These are phyloP conservation scores for Drosophila burlai DNA, from an alignment of 1,140 invertebrate species.

Conservation along the genomic window DNA sequence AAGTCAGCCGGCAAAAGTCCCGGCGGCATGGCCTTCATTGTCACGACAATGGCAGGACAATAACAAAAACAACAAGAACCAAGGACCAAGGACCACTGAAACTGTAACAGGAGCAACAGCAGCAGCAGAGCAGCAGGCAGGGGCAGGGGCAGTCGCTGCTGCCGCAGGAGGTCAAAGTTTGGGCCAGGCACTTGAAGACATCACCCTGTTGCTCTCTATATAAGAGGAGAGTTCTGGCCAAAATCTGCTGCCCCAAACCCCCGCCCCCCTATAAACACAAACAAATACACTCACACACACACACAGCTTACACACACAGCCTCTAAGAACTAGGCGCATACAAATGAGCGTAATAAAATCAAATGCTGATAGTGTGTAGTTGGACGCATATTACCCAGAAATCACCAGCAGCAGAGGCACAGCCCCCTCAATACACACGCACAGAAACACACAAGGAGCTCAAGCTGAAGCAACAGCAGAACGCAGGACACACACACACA, in stretches of 20 bases:
- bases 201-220: slow-evolving; percentile 26
- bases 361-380: slow-evolving; percentile 80
- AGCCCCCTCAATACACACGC: slow-evolving; percentile 9
- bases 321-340: slow-evolving; percentile 50
- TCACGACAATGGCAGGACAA: slow-evolving; percentile 28
- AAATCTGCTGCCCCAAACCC: background rate
- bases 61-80: slow-evolving; percentile 7
- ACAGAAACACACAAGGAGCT: background rate
- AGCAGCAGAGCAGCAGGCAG: background rate
- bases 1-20: slow-evolving; percentile 67
- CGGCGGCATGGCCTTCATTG: slow-evolving; percentile 72
- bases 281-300: background rate
- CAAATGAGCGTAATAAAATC: slow-evolving; percentile 82
- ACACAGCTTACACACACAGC: background rate
- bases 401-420: slow-evolving; percentile 17
- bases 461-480: slow-evolving; percentile 10
- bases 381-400: slow-evolving; percentile 71
- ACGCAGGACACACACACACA: background rate
- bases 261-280: too few species aligned
- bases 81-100: background rate
- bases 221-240: background rate
- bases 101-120: slow-evolving; percentile 15
- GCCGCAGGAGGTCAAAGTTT: slow-evolving; percentile 57
- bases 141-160: slow-evolving; percentile 27
- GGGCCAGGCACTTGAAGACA: slow-evolving; percentile 27